Evolutionary conservation across 2,888 invertebrate species (phyloP), one percentile per base, ranked within the genome.

Genomic region (Acheta domesticus): DNA sequence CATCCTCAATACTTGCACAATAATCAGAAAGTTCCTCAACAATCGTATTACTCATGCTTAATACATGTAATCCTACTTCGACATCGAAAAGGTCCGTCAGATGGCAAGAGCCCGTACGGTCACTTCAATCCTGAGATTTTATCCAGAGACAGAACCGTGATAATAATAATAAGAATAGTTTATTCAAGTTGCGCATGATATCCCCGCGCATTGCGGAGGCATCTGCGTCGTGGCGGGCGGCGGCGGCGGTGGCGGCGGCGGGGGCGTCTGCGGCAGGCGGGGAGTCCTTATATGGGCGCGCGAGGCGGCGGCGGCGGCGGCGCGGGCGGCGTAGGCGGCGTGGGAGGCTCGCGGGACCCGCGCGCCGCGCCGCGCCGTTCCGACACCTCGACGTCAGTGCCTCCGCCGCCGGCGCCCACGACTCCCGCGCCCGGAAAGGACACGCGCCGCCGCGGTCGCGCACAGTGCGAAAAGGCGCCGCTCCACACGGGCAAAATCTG

Each of bases 381-480:
- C 62, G 62, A 62, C 62, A 62, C 62, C 62, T 62, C 62, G 62
- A n/a, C 62, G 62, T 62, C 62, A 62, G 62, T n/a, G 62, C 62
- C n/a, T 12, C 62, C 62, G 62, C 62, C 62, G n/a, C 16, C 62
- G 62, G 16, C 62, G 62, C 62, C 62, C 16, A 62, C 62, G 62
- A 62, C 16, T 19, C n/a, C 14, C 16, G 36, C n/a, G 62, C 62
- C 62, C n/a, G 14, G 62, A 62, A 62, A 16, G 62, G 62, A 16
- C 62, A 62, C 62, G n/a, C n/a, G 62, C 14, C 16, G 62, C 62
- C 14, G 62, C 16, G 8, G 36, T 8, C 36, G 36, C 8, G 36
- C 36, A 36, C 36, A 36, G 36, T 36, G 36, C 36, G 36, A 5
- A 36, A 36, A 36, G 23, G 36, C 36, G 36, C 36, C 1, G 36